Evolutionary conservation across 1,140 invertebrate species (phyloP).

Genomic region (Battus philenor): DNA sequence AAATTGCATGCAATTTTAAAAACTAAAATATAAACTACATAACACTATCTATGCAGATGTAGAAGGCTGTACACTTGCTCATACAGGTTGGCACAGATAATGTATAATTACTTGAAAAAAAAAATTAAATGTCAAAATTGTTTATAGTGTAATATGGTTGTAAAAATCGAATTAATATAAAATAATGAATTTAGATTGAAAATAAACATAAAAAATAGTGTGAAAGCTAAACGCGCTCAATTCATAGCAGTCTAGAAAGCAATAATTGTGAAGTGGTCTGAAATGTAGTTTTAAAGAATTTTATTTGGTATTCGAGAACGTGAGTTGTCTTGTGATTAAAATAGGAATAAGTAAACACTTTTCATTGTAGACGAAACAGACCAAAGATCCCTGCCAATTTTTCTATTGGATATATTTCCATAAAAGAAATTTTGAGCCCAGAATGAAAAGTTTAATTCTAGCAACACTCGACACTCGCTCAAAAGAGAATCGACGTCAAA

Average conservation of each 20-base stretch:
- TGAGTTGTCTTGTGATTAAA: constrained; percentile 14
- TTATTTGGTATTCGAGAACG: constrained; percentile 17
- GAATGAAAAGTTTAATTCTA: constrained; percentile 46
- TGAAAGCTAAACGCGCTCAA: constrained; percentile 14
- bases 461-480: constrained; percentile 15
- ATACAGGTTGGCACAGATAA: too few species aligned
- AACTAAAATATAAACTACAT: too few species aligned
- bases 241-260: constrained; percentile 28
- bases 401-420: background rate
- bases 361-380: constrained; percentile 48
- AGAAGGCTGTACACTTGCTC: too few species aligned
- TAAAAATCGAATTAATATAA: too few species aligned
- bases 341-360: constrained; percentile 24
- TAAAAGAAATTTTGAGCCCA: constrained; percentile 37
- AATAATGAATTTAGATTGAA: too few species aligned
- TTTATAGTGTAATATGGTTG: too few species aligned
- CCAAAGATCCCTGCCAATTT: constrained; percentile 41
- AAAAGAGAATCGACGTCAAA: constrained; percentile 11
- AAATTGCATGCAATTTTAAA: too few species aligned
- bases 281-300: constrained; percentile 25
- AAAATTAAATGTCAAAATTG: too few species aligned
- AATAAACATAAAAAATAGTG: too few species aligned
- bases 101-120: too few species aligned
- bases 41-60: too few species aligned
- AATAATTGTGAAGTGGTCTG: constrained; percentile 31